Evolutionary conservation across 2,888 invertebrate genomes (phyloP).

Genomic region (Punctoribates punctum): DNA sequence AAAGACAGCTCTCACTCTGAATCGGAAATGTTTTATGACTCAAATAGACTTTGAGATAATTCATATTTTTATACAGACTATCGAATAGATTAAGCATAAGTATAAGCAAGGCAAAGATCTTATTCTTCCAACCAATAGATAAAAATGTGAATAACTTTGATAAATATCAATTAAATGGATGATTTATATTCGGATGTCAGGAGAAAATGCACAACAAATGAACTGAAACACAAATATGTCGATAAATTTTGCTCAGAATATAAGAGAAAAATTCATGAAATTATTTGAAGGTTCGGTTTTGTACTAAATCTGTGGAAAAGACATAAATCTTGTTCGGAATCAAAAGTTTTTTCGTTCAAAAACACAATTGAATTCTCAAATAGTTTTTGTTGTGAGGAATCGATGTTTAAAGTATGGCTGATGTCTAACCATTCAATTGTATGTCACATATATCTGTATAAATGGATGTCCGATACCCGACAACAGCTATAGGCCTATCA

Average conservation of each 20-base stretch:
- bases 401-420: background rate
- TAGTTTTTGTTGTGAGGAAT: background rate
- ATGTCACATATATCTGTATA: background rate
- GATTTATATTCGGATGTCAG: background rate
- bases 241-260: background rate
- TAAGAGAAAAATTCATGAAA: background rate
- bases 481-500: background rate
- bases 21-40: background rate
- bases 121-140: too few relatives aligned
- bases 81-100: too few relatives aligned
- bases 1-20: background rate
- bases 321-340: background rate
- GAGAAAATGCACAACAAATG: background rate
- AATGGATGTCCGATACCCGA: background rate
- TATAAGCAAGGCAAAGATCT: too few relatives aligned
- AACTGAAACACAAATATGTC: background rate
- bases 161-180: too few relatives aligned
- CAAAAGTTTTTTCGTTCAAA: background rate
- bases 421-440: background rate
- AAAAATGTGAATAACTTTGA: too few relatives aligned
- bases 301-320: background rate
- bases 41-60: too few relatives aligned
- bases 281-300: background rate
- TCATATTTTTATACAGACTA: too few relatives aligned
- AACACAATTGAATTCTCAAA: slow-evolving; percentile 9